Evolutionary conservation across 2,113 vertebrate genomes (phyloP), one percentile per base, ranked within the genome.

Genomic region (Gallinago media): DNA sequence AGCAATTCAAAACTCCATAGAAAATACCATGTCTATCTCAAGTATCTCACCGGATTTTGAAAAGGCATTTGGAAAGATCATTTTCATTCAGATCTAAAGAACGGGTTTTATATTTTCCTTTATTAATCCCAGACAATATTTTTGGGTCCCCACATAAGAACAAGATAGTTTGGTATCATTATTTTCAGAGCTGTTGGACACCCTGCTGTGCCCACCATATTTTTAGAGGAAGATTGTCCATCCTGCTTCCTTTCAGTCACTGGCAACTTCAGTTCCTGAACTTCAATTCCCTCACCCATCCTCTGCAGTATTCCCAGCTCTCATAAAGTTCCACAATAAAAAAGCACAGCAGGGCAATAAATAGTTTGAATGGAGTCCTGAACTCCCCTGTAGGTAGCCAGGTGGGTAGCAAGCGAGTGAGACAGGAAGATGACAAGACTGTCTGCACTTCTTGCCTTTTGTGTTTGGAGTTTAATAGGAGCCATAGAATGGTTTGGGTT

Each of bases 391-490:
- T n/a, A 23, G 84, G 92, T 4, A 67, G 55, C 75, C 55, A 67
- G 50, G 85, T 68, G 67, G 58, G 75, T 15, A 91, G 83, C 59
- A 54, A 56, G n/a, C 14, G 5, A 6, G 49, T 1, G 32, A 91
- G 85, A 85, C 49, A 34, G 58, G 34, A 56, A 73, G 72, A 78
- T 68, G 92, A 77, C 70, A 93, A 87, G 58, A 67, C 2, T 79
- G 88, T 42, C 88, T 81, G 82, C 63, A 72, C 63, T 58, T 79
- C 87, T 80, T 75, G 47, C 68, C 70, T 94, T 80, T 87, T 5
- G 19, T 66, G 42, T 85, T 85, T 85, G 76, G 50, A 89, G 73
- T 82, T 85, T 93, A 94, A 94, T n/a, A n/a, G n/a, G n/a, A n/a
- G n/a, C n/a, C n/a, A n/a, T n/a, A n/a, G n/a, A n/a, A n/a, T n/a